These are phyloP conservation scores for Rhodeus uyekii DNA, from an alignment of 2,797 vertebrate genomes.

Conservation along the genomic window DNA sequence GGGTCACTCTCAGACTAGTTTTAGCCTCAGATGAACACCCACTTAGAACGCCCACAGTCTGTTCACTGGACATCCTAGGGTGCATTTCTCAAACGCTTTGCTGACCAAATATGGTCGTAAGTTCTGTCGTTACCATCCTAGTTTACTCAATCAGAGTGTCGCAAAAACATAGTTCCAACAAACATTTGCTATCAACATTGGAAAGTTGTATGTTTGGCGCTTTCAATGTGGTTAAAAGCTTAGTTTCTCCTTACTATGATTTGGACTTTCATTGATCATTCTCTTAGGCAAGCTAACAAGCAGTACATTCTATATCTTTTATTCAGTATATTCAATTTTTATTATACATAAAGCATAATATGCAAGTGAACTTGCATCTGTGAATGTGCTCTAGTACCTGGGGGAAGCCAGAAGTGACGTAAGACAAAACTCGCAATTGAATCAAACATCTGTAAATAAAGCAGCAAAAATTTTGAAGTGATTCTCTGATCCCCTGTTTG, in stretches of 20 bases:
- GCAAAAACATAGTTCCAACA: background rate
- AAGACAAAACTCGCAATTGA: no score
- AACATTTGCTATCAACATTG: fast-evolving
- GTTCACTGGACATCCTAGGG: background rate
- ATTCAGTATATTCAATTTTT: background rate
- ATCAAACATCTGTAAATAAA: no score
- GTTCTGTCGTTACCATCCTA: background rate
- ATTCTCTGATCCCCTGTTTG: no score
- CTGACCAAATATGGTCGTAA: background rate
- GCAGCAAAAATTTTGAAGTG: no score
- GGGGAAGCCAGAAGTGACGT: no score
- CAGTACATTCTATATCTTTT: background rate
- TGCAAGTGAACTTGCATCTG: no score
- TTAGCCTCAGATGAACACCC: background rate
- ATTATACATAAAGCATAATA: no score
- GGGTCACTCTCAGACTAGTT: background rate
- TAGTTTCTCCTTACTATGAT: background rate
- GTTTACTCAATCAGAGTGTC: background rate
- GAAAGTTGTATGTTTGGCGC: background rate
- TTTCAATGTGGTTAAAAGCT: background rate
- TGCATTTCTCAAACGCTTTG: background rate
- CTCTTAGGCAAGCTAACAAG: background rate
- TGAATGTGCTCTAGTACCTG: no score
- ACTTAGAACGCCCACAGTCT: background rate
- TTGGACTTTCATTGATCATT: background rate